Evolutionary conservation across 2,797 vertebrate genomes (phyloP), one percentile per base, ranked within the genome.

Genomic region (Fistularia commersonii): DNA sequence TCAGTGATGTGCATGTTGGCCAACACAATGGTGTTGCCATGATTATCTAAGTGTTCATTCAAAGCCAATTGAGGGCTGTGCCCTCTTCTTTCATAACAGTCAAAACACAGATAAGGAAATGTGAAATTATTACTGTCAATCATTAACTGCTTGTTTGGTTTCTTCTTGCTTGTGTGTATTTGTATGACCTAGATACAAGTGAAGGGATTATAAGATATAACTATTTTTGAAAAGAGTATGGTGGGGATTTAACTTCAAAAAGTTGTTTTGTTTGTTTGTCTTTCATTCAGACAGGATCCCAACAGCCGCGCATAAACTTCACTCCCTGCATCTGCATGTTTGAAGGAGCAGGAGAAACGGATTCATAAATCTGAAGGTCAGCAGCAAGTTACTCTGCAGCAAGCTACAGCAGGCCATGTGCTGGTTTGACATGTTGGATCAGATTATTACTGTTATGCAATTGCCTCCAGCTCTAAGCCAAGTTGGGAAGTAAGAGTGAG

Each of bases 281-380:
- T 9, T 35, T 6, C n/a, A 51, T 46, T 7, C 37, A 51, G 12
- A 58, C 53, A 47, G 34, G 34, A 51, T 46, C 23, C 11, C 3
- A 44, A 41, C 60, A 50, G 62, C 59, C 69, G 57, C 45, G 58
- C 48, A 34, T 41, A 49, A 31, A 34, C 55, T 47, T 41, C 12
- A 38, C 35, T 23, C 38, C 50, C 52, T 52, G 32, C 45, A 51
- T 51, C 32, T 48, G 44, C 8, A 8, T 57, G 41, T 53, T 54
- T 38, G 14, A 48, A 39, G 45, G 23, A 61, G 59, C 54, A 32
- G 34, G 12, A 41, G 49, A 57, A 59, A 48, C 45, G 51, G 48
- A 72, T 45, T 64, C 56, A 67, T 50, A 71, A 44, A 69, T 53
- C 14, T 62, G 48, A 79, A 77, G 71, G 76, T 72, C 61, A 68